Evolutionary conservation across 2,888 invertebrate genomes (phyloP), one percentile per base, ranked within the genome.

Genomic region (Drosophila ustulata): DNA sequence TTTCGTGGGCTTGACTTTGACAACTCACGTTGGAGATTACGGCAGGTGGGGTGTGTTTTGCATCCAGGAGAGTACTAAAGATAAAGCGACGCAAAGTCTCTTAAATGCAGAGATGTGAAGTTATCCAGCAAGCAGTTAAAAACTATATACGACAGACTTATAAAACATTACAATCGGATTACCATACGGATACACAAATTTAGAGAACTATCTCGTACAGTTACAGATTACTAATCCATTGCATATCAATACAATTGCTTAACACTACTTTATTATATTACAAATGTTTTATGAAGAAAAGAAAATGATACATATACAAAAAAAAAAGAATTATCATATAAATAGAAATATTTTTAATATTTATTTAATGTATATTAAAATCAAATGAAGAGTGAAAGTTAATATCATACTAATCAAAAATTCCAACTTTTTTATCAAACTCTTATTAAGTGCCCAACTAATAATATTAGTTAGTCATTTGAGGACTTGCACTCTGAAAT

Each of bases 1-100:
- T 79, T 77, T 67, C 74, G 82, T 87, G 66, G 84, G 84, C 78
- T 75, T 80, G 84, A 77, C 87, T 81, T 77, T 67, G 75, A 82
- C 78, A 78, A 64, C 75, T 39, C 59, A 64, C 28, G 64, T n/a
- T 63, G 57, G 47, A 65, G 65, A 46, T 45, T 32, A 11, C 45
- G 66, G 78, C 78, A 78, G 67, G 78, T 78, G 74, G 52, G 75
- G 66, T 34, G 66, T 61, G 26, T 61, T 57, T 52, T 28, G 55
- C 51, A 59, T 32, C 4, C 9, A 1, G 57, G 45, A 28, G 13
- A 34, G n/a, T 18, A 23, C 5, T 18, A 8, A 28, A 25, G n/a
- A 51, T 13, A 37, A 13, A 28, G 43, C 25, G 11, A 58, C 51
- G 13, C 5, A 47, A 41, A 37, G 37, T 41, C 51, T 52, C 3